Conservation (phyloP, 2,888 invertebrate genomes). For the Kryphioiulus occultus region DNA sequence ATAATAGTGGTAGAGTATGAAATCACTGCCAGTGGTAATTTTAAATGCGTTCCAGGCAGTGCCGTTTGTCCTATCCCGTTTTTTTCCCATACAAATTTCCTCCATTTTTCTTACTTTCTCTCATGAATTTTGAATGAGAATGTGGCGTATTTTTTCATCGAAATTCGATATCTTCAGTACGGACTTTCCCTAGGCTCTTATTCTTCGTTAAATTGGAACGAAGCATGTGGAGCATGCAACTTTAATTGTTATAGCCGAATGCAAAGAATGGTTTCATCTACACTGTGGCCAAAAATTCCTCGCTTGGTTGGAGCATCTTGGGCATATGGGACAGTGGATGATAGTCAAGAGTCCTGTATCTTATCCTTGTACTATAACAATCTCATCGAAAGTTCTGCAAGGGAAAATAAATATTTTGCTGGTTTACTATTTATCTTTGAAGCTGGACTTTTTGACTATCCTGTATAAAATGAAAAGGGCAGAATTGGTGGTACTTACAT, state of each 20-base stretch:
- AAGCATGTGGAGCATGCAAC: not conserved
- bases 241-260: not conserved
- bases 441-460: not conserved
- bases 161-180: not conserved
- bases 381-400: not conserved
- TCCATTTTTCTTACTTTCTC: not conserved
- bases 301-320: too few species aligned
- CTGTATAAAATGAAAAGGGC: not conserved
- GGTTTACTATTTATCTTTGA: not conserved
- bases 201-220: not conserved
- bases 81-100: not conserved
- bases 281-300: not conserved
- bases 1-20: not conserved
- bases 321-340: too few species aligned
- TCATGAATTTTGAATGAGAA: not conserved
- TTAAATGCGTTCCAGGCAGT: not conserved
- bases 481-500: not conserved
- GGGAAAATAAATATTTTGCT: not conserved
- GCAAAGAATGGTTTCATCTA: not conserved
- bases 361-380: not conserved
- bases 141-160: not conserved
- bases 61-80: not conserved
- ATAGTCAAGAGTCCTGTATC: too few species aligned
- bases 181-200: not conserved
- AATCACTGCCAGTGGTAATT: not conserved